Evolutionary conservation across 2,797 vertebrate genomes (phyloP).

Genomic region (Urophycis tenuis): DNA sequence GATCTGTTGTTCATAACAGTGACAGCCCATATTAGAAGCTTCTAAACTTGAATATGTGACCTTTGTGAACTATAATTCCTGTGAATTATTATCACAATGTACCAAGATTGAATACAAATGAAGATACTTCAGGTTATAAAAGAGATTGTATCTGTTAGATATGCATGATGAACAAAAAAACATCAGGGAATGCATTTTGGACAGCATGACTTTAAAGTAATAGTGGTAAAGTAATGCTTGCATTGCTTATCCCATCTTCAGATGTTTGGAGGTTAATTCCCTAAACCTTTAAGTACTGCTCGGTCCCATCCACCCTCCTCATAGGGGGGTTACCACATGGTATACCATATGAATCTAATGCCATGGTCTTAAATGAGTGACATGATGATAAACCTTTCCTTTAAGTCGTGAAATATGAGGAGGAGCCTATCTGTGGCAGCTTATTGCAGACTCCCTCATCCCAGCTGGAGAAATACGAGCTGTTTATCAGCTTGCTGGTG

Average conservation of each 20-base stretch:
- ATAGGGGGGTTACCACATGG: slow-evolving; percentile 32
- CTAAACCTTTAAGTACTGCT: slow-evolving; percentile 50
- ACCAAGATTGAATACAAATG: neutral
- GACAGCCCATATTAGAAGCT: neutral
- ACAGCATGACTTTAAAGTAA: neutral
- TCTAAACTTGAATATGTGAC: neutral
- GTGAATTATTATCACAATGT: neutral
- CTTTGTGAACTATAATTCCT: neutral
- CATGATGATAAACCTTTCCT: slow-evolving; percentile 16
- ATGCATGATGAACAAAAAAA: neutral
- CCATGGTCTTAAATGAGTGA: slow-evolving; percentile 34
- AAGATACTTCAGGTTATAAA: neutral
- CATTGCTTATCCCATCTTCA: slow-evolving; percentile 22
- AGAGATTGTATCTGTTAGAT: neutral
- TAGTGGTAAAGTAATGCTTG: neutral
- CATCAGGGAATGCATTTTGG: no score
- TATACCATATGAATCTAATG: slow-evolving; percentile 27
- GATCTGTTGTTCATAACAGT: neutral
- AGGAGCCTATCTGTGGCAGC: slow-evolving; percentile 22
- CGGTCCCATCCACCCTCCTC: slow-evolving; percentile 43
- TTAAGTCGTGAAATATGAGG: slow-evolving; percentile 8
- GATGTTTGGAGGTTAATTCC: slow-evolving; percentile 34
- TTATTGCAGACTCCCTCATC: slow-evolving; percentile 31
- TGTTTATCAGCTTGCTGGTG: slow-evolving; percentile 53
- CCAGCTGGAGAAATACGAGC: slow-evolving; percentile 37